Evolutionary conservation across 2,888 invertebrate species (phyloP), one percentile per base, ranked within the genome.

Genomic region (Trichogramma dendrolimi): DNA sequence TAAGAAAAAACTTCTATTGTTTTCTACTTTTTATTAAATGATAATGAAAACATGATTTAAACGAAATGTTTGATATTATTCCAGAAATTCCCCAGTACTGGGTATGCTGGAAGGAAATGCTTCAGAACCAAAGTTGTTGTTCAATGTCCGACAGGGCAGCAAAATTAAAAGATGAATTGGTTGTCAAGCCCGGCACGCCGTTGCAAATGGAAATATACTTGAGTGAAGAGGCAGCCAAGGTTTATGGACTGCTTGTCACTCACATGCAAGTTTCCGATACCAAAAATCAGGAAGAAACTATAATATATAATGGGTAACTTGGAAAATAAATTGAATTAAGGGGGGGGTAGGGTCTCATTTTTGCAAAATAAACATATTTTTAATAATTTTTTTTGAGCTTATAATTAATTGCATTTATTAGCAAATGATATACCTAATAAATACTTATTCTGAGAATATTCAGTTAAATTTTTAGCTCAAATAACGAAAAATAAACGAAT

Each of bases 231-330:
- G 88, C 91, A 0, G 66, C 66, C 4, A 64, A 64, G 43, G 87
- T 94, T 65, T 94, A 94, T 76, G 94, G 94, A 0, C 83, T 94
- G 5, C 82, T 92, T 60, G 92, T 92, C 38, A 91, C 88, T 71
- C 90, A 92, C 75, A 90, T 94, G 89, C 90, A 92, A 75, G 94
- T 94, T 38, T 92, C 94, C 0, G 94, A 94, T 74, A 94, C 92
- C 0, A 90, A 88, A 62, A 84, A 85, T 8, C 92, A 93, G 71
- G 92, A 92, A 71, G 95, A 95, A 79, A 91, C 92, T 1, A 92
- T 95, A 61, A 91, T 95, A 69, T 88, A 93, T 72, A 94, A 95
- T 72, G 95, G 94, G 94, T 94, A 81, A 83, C 81, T 72, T 52
- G 5, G 27, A 6, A 51, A 27, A 51, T 58, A 27, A 27, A 27